Base-by-base conservation (phyloP, 2,113 vertebrate genomes). In the Phalacrocorax carbo region DNA sequence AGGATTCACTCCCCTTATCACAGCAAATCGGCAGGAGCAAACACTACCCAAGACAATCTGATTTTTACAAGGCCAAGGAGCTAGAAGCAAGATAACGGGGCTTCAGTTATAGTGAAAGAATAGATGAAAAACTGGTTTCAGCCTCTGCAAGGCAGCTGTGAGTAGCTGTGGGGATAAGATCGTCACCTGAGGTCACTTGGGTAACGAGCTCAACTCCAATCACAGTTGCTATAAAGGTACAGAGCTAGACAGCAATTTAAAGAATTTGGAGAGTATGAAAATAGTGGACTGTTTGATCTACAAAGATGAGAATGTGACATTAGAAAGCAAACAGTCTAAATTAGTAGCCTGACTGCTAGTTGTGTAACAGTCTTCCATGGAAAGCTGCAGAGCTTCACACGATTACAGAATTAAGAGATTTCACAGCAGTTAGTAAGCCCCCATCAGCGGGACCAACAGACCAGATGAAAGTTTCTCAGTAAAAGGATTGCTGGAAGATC, bases 391-490 rank as follows among this genome's bases (percentile, higher is more conserved):
- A 91, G 70, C 81, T 77, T 65, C 83, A 85, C 36, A 29, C 0
- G 5, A 73, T 89, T 80, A 91, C 23, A 58, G 89, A 89, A 87
- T 89, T 95, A 92, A 84, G 71, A 62, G 90, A 80, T 93, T 92
- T 61, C 55, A 38, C 46, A 92, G 92, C 75, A 92, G 90, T 85
- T 15, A 0, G 27, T 85, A 93, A 95, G 87, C 91, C 84, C 84
- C 64, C 87, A 60, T 40, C 78, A 79, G 81, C 0, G 0, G 70
- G 81, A 76, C 86, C 93, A 49, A 76, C 36, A 82, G 60, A 79
- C 17, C 61, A 94, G 86, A 94, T 61, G 73, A 95, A 94, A 95
- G 94, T 90, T 76, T 51, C 89, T 82, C 78, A 87, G 65, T 91
- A 93, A 96, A 49, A 86, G 51, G 89, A 94, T 69, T 93, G 81